phyloP scores from a whole-genome alignment of 2,113 vertebrate genomes.

The Oreochromis aureus region DNA sequence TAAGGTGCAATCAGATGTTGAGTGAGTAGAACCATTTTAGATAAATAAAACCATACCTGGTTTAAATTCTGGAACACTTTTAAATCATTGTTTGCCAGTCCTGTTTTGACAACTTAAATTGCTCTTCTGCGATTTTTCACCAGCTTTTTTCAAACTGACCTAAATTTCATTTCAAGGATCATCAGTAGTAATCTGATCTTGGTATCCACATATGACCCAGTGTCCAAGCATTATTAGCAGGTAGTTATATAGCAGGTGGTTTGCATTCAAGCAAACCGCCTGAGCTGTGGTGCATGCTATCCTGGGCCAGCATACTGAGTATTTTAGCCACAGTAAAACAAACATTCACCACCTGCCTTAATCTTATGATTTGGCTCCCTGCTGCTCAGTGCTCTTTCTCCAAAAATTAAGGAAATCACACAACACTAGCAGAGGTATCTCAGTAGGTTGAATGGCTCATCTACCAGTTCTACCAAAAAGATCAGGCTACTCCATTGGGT shows the following conservation, averaged over 20 bases:
- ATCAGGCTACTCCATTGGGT: neutral
- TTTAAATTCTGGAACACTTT: neutral
- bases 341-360: neutral
- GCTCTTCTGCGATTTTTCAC: neutral
- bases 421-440: neutral
- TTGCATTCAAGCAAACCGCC: neutral
- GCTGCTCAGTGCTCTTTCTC: neutral
- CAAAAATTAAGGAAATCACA: neutral
- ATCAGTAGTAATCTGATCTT: neutral
- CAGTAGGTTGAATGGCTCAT: accelerated
- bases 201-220: neutral
- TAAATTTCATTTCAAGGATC: neutral
- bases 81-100: accelerated
- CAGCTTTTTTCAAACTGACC: neutral
- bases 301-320: neutral
- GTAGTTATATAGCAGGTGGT: no score
- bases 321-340: neutral
- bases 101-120: neutral
- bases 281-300: neutral
- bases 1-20: accelerated
- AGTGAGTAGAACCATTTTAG: neutral
- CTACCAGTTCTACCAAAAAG: accelerated
- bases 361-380: neutral
- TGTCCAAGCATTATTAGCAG: neutral
- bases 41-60: neutral